Conservation (phyloP, 2,797 vertebrate species). For the Gorsachius magnificus region DNA sequence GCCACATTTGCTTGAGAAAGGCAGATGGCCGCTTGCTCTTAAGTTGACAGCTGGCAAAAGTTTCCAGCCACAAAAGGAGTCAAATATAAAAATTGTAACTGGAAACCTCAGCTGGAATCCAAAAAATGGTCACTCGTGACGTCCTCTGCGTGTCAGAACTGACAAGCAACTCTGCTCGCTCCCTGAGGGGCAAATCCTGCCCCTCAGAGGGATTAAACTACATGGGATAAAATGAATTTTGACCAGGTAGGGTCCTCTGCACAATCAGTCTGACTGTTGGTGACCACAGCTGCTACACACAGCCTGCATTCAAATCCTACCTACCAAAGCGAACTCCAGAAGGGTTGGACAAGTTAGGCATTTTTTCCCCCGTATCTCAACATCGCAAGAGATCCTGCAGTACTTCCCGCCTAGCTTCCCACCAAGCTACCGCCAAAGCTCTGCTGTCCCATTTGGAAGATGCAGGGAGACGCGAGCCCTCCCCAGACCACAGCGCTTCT, state of each 20-base stretch:
- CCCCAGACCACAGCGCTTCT: not conserved
- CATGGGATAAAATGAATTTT: fast-evolving
- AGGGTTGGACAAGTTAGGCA: fast-evolving
- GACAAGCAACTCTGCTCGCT: not conserved
- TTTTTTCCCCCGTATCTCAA: not conserved
- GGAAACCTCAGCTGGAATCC: slow-evolving; percentile 29
- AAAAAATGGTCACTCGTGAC: not conserved
- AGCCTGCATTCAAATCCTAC: not conserved
- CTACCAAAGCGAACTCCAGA: not conserved
- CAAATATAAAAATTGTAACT: slow-evolving; percentile 16
- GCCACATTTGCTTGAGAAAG: slow-evolving; percentile 36
- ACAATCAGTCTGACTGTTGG: not conserved
- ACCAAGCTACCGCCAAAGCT: not conserved
- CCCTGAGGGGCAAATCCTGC: not conserved
- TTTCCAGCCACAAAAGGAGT: slow-evolving; percentile 46
- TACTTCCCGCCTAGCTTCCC: not conserved
- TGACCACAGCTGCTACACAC: fast-evolving
- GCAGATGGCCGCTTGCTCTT: slow-evolving; percentile 45
- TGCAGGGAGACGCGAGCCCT: not conserved
- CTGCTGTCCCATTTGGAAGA: not conserved
- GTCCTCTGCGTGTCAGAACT: not conserved
- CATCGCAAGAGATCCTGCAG: not conserved
- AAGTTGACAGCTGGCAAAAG: slow-evolving; percentile 62
- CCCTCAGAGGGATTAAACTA: not conserved
- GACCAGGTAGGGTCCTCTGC: not conserved